phyloP scores from a whole-genome alignment of 1,140 invertebrate species.

The Sycobia sp. region DNA sequence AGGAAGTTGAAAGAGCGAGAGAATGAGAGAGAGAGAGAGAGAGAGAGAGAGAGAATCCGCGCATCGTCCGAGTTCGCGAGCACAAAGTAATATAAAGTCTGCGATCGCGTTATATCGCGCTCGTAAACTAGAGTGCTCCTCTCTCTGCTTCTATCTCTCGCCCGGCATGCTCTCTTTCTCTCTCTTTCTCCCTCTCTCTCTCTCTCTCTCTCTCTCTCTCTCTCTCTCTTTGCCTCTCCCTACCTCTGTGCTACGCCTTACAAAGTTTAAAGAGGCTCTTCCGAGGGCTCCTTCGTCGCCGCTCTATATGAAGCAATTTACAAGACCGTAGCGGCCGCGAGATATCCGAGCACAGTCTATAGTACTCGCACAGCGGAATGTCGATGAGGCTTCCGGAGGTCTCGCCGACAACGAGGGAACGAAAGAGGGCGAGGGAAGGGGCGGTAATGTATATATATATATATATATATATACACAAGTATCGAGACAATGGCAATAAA shows the following conservation, averaged over 20 bases:
- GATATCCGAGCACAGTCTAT: too few relatives aligned
- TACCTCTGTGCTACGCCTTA: constrained; percentile 14
- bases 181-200: too few relatives aligned
- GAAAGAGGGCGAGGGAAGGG: too few relatives aligned
- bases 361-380: background rate
- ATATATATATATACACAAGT: too few relatives aligned
- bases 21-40: too few relatives aligned
- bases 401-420: background rate
- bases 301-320: constrained; percentile 28
- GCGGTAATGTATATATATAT: too few relatives aligned
- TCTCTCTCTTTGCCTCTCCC: background rate
- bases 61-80: background rate
- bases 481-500: too few relatives aligned
- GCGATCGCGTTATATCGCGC: constrained; percentile 29
- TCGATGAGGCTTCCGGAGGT: background rate
- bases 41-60: too few relatives aligned
- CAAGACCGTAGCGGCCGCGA: constrained; percentile 13
- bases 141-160: too few relatives aligned
- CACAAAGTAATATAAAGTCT: constrained; percentile 37
- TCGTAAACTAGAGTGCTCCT: constrained; percentile 28
- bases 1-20: constrained; percentile 6
- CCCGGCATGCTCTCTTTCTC: too few relatives aligned
- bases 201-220: too few relatives aligned
- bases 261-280: constrained; percentile 34
- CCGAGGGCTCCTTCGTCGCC: background rate